These are phyloP conservation scores for Melinaea marsaeus DNA, from an alignment of 2,888 invertebrate genomes.

Conservation along the genomic window DNA sequence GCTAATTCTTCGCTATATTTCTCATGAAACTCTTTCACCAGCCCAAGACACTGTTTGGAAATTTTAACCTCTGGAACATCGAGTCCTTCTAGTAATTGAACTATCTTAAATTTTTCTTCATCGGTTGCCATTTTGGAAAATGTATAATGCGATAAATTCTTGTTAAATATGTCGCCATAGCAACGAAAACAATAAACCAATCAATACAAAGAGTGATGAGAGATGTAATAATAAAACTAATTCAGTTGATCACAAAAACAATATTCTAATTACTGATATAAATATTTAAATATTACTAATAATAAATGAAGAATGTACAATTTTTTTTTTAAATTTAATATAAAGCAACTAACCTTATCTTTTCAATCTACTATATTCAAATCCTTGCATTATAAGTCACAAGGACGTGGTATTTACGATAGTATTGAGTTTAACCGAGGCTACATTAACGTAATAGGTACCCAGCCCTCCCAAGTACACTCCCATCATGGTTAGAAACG, in stretches of 20 bases:
- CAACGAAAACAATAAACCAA: slow-evolving; percentile 22
- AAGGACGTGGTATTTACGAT: slow-evolving; percentile 39
- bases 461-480: slow-evolving; percentile 44
- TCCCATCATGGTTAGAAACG: slow-evolving; percentile 44
- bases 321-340: not conserved
- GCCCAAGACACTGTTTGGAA: slow-evolving; percentile 52
- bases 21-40: slow-evolving; percentile 55
- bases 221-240: not conserved
- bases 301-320: no score
- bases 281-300: no score
- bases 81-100: slow-evolving; percentile 58
- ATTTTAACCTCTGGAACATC: slow-evolving; percentile 61
- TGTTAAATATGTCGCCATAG: slow-evolving; percentile 29
- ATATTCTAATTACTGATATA: no score
- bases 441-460: slow-evolving; percentile 37
- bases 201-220: not conserved
- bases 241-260: no score
- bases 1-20: slow-evolving; percentile 49
- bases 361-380: not conserved
- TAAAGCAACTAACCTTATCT: not conserved
- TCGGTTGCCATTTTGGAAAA: slow-evolving; percentile 57
- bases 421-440: slow-evolving; percentile 40
- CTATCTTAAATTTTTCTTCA: slow-evolving; percentile 61
- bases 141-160: not conserved
- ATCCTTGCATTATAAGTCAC: slow-evolving; percentile 21